Percentiles rank a stretch among this genome's conserved stretches.
phyloP scores from a whole-genome alignment of 2,888 invertebrate genomes.

The Drosophila prostipennis region DNA sequence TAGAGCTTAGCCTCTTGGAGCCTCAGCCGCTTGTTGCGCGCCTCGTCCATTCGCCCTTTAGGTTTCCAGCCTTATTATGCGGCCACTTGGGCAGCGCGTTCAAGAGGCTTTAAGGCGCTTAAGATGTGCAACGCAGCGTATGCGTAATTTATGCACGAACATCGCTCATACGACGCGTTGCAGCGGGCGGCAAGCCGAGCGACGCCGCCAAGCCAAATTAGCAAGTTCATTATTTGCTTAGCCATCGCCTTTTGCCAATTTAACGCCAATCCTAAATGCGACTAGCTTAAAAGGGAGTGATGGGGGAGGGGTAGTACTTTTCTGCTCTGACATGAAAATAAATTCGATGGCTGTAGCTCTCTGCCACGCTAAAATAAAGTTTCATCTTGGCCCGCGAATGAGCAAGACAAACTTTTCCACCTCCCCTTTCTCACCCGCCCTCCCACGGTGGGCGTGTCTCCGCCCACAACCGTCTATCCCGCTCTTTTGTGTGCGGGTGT shows the following conservation, averaged over 20 bases:
- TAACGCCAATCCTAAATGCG: conserved; percentile 45
- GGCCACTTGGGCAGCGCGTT: conserved; percentile 34
- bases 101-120: conserved; percentile 31
- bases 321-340: conserved; percentile 67
- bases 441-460: conserved; percentile 10
- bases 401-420: conserved; percentile 45
- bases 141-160: conserved; percentile 51
- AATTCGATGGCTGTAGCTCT: conserved; percentile 73
- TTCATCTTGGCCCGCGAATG: conserved; percentile 57
- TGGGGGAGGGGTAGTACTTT: not conserved
- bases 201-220: conserved; percentile 51
- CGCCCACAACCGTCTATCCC: conserved; percentile 1
- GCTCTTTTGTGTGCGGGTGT: conserved; percentile 39
- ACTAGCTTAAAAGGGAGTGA: conserved; percentile 21
- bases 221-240: conserved; percentile 60
- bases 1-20: conserved; percentile 69
- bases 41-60: conserved; percentile 1
- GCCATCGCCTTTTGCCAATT: conserved; percentile 59
- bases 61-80: conserved; percentile 4
- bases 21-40: conserved; percentile 63
- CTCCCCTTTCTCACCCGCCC: not conserved
- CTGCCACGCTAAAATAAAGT: conserved; percentile 65
- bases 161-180: conserved; percentile 58
- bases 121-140: conserved; percentile 51
- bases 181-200: conserved; percentile 27